These are phyloP conservation scores for Rhombomys opimus DNA, from an alignment of 2,113 vertebrate species.

Conservation along the genomic window DNA sequence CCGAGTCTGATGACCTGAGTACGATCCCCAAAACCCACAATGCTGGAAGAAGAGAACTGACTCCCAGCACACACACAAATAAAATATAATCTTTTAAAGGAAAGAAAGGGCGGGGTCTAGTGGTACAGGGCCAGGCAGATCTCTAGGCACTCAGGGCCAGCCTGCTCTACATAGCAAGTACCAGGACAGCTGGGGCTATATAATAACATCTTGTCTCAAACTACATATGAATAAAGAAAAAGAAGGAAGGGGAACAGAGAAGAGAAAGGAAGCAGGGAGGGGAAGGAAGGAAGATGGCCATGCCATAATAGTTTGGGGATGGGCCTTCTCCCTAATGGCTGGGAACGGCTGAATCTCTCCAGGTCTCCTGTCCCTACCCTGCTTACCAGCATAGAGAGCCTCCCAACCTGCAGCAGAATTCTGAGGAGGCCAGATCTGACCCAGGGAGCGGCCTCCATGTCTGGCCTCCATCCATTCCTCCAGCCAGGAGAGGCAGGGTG, in stretches of 20 bases:
- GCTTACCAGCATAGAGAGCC: conserved; percentile 59
- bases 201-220: background rate
- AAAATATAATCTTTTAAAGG: background rate
- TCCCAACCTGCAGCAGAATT: background rate
- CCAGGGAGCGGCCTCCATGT: background rate
- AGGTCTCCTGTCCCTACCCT: rapidly evolving
- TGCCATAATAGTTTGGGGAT: background rate
- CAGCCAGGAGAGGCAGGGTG: conserved; percentile 2
- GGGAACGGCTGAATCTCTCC: background rate
- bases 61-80: background rate
- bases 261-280: background rate
- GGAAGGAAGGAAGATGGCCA: background rate
- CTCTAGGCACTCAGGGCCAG: background rate
- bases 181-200: background rate
- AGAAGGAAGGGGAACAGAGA: background rate
- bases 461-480: background rate
- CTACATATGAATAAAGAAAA: background rate
- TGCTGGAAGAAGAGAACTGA: background rate
- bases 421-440: conserved; percentile 34
- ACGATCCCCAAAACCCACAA: background rate
- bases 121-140: background rate
- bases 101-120: background rate
- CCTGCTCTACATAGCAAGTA: background rate
- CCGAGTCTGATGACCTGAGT: background rate
- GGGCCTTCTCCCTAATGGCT: background rate